phyloP scores from a whole-genome alignment of 2,113 vertebrate genomes.

The Hippocampus abdominalis region DNA sequence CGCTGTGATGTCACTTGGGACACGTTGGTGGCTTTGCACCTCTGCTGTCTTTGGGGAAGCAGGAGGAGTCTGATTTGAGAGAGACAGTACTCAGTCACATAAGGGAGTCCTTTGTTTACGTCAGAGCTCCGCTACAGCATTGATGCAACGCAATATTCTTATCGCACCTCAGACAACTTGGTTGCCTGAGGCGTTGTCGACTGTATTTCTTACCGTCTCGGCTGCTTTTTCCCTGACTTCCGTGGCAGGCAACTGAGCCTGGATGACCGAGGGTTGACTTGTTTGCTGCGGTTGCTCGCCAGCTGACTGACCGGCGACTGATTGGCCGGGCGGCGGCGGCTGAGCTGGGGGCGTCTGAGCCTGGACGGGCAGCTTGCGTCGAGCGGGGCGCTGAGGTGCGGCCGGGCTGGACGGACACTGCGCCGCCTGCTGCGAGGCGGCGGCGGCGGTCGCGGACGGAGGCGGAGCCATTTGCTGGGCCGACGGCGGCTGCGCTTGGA shows the following conservation, averaged over 20 bases:
- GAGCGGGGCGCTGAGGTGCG: slow-evolving; percentile 70
- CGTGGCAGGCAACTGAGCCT: slow-evolving; percentile 22
- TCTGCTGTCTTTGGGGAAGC: slow-evolving; percentile 81
- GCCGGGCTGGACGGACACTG: slow-evolving; percentile 67
- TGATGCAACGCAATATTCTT: too few relatives aligned
- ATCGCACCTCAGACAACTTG: too few relatives aligned
- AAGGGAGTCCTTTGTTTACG: background rate
- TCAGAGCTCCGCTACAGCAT: too few relatives aligned
- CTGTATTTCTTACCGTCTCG: slow-evolving; percentile 35
- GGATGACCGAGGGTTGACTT: slow-evolving; percentile 35
- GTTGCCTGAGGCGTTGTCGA: too few relatives aligned
- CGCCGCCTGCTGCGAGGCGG: slow-evolving; percentile 52
- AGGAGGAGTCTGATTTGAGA: slow-evolving; percentile 53
- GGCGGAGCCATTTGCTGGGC: slow-evolving; percentile 46
- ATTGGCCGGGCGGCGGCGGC: slow-evolving; percentile 35
- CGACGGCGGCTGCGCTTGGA: slow-evolving; percentile 39
- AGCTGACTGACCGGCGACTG: background rate
- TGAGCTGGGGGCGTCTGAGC: slow-evolving; percentile 42
- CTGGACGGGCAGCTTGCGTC: slow-evolving; percentile 61
- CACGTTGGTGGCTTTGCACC: slow-evolving; percentile 79
- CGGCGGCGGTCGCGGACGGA: slow-evolving; percentile 25
- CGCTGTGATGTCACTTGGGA: slow-evolving; percentile 82
- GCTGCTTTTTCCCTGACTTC: slow-evolving; percentile 49
- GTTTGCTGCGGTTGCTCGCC: slow-evolving; percentile 39
- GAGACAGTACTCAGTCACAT: background rate